Conservation (phyloP, 1,140 invertebrate genomes). For the Drosophila ohnishii region DNA sequence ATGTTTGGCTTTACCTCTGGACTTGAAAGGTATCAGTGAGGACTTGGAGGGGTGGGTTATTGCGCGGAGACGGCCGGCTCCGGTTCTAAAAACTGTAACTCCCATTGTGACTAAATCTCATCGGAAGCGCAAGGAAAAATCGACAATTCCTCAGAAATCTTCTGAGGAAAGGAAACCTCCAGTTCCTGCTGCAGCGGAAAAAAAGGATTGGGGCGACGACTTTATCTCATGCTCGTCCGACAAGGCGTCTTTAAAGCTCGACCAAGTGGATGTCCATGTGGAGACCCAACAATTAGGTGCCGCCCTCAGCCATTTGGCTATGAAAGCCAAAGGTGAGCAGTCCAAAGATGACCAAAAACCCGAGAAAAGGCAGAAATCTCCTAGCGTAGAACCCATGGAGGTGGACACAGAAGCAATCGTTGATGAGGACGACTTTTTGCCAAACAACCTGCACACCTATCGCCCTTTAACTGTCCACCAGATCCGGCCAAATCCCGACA, state of each 20-base stretch:
- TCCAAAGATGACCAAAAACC: not conserved
- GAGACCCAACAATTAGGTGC: conserved; percentile 47
- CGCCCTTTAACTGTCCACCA: conserved; percentile 58
- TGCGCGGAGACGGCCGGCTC: not conserved
- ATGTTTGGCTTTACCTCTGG: conserved; percentile 45
- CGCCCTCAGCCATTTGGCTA: conserved; percentile 47
- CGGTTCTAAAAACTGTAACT: not conserved
- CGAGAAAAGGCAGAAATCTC: not conserved
- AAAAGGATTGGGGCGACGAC: conserved; percentile 47
- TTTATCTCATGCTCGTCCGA: conserved; percentile 52
- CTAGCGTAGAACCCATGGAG: conserved; percentile 33
- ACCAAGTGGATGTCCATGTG: conserved; percentile 32
- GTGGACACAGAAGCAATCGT: conserved; percentile 1
- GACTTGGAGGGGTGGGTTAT: conserved; percentile 50
- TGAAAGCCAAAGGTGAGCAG: conserved; percentile 23
- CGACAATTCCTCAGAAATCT: not conserved
- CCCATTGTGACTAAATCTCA: conserved; percentile 3
- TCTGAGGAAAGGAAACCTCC: not conserved
- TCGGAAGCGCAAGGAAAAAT: not conserved
- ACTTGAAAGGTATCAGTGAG: conserved; percentile 46
- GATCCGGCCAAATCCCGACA: conserved; percentile 62
- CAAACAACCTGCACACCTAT: conserved; percentile 36
- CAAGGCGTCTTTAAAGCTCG: conserved; percentile 4
- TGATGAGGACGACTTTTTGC: conserved; percentile 61
- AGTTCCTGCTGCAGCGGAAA: not conserved